These are phyloP conservation scores for Drosophila picticornis DNA, from an alignment of 2,888 invertebrate genomes.

Conservation along the genomic window DNA sequence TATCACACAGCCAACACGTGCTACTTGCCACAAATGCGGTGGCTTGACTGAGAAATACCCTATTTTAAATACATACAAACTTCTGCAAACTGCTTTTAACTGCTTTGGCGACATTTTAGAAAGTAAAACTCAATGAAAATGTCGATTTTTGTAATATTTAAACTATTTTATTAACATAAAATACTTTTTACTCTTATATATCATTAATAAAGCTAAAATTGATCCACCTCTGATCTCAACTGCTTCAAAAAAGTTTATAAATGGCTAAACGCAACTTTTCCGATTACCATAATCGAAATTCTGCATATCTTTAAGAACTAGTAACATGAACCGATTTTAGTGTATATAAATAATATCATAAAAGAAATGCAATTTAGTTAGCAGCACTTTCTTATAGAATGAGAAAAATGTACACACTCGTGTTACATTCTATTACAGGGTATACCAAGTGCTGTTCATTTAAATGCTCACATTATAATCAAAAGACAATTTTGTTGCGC, in stretches of 20 bases:
- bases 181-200: background rate
- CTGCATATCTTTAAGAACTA: background rate
- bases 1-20: constrained; percentile 72
- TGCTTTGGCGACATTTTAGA: background rate
- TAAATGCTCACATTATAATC: constrained; percentile 22
- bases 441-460: constrained; percentile 23
- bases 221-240: background rate
- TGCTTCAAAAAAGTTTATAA: background rate
- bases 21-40: background rate
- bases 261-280: background rate
- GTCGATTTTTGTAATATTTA: background rate
- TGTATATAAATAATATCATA: background rate
- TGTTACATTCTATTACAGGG: background rate
- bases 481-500: constrained; percentile 28
- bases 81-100: background rate
- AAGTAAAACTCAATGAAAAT: background rate
- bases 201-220: background rate
- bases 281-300: background rate
- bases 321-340: background rate
- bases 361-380: background rate
- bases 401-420: background rate
- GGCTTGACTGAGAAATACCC: background rate
- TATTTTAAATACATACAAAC: background rate
- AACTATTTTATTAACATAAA: background rate
- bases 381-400: background rate